These are phyloP conservation scores for Chrysotoxum bicinctum DNA, from an alignment of 2,888 invertebrate genomes.

Conservation along the genomic window DNA sequence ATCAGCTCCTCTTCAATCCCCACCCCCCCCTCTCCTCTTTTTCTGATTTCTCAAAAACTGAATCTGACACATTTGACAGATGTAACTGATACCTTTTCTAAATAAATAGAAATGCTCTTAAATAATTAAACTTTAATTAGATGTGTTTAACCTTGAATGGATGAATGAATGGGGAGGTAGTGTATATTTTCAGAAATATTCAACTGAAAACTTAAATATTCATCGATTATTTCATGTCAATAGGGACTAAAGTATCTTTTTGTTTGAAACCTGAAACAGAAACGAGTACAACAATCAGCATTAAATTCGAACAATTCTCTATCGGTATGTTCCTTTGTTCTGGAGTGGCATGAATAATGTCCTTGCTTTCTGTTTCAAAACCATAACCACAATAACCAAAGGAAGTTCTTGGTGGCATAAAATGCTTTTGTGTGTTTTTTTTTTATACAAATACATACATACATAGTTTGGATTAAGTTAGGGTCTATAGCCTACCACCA, in stretches of 20 bases:
- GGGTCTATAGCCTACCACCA: constrained; percentile 2
- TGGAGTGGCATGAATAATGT: constrained; percentile 4
- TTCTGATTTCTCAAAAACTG: background rate
- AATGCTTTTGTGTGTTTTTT: background rate
- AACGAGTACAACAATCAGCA: background rate
- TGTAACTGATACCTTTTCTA: background rate
- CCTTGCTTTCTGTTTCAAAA: constrained; percentile 18
- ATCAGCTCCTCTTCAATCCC: background rate
- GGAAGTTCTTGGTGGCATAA: constrained; percentile 12
- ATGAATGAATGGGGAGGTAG: background rate
- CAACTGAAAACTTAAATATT: constrained; percentile 1
- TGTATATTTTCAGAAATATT: background rate
- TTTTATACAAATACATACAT: background rate
- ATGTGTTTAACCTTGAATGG: background rate
- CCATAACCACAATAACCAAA: constrained; percentile 26
- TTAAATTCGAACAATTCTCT: background rate
- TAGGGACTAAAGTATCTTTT: background rate
- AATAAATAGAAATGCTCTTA: background rate
- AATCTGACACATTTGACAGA: constrained; percentile 3
- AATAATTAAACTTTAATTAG: constrained; percentile 7
- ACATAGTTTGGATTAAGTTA: background rate
- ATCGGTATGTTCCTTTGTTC: background rate
- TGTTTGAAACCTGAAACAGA: background rate
- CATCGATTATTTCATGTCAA: constrained; percentile 25
- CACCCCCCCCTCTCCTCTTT: background rate